Percentiles rank a stretch among this genome's conserved stretches.
Conservation (phyloP, 2,888 invertebrate genomes). For the Plutella xylostella region DNA sequence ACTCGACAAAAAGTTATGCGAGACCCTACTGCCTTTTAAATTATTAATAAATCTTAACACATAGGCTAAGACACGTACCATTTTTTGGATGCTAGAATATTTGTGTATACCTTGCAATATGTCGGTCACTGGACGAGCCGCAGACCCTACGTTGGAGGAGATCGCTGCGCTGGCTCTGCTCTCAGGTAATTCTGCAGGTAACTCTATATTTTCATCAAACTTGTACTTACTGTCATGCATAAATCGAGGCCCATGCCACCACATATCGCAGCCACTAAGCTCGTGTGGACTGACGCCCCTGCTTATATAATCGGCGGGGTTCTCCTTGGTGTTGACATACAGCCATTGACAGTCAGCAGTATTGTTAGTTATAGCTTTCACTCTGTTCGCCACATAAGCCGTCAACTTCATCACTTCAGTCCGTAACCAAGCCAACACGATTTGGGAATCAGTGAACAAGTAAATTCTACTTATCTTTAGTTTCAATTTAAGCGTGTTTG, state of each 20-base stretch:
- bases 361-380: constrained; percentile 11
- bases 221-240: constrained; percentile 11
- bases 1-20: not conserved
- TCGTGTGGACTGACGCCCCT: too few species aligned
- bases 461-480: constrained; percentile 6
- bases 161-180: not conserved
- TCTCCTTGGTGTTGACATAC: constrained; percentile 13
- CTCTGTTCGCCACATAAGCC: constrained; percentile 18
- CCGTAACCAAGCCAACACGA: constrained; percentile 18
- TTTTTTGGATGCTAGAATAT: not conserved
- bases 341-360: constrained; percentile 13
- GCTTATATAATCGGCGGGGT: too few species aligned
- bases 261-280: too few species aligned
- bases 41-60: not conserved
- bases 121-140: not conserved
- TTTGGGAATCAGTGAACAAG: constrained; percentile 19
- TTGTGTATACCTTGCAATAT: not conserved
- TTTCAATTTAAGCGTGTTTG: constrained; percentile 10
- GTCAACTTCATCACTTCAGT: constrained; percentile 11
- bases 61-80: not conserved
- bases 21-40: not conserved
- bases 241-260: too few species aligned
- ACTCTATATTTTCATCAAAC: not conserved
- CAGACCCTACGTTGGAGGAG: not conserved
- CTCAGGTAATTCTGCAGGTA: not conserved